Evolutionary conservation across 2,113 vertebrate genomes (phyloP), one percentile per base, ranked within the genome.

Genomic region (Strix aluco): DNA sequence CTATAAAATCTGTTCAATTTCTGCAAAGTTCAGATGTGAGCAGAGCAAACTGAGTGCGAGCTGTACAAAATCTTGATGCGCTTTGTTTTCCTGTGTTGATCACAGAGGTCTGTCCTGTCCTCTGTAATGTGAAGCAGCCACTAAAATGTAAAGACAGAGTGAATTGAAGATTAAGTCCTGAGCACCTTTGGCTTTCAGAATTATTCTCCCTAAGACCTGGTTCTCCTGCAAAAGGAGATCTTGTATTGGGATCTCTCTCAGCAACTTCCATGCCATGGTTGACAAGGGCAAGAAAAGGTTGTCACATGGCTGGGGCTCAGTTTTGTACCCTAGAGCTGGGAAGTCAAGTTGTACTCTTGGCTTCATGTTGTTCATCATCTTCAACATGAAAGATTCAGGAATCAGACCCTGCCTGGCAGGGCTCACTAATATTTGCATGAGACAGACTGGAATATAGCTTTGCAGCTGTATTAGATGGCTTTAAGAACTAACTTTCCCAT

Each of bases 221-320:
- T 61, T 67, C 55, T 57, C 21, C 34, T 80, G 66, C 19, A 71
- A 73, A 82, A 51, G 46, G 49, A 44, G 10, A 19, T 29, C 26
- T 59, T 79, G 62, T 38, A 51, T 40, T 55, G 32, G 32, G 20
- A 51, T 61, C 21, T 42, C 29, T 32, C 54, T 83, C 36, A 30
- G 38, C 15, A 65, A 21, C n/a, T 65, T 87, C n/a, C 46, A 52
- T 14, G 30, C 46, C 30, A 34, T 16, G 23, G 40, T 44, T 69
- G 63, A 47, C 20, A 78, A 88, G 67, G 54, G 34, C 42, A 79
- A 77, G 23, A 9, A n/a, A 58, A 63, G 40, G 19, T 75, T 72
- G 36, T 75, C 6, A 8, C 0, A 2, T 36, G 34, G 19, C 59
- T 51, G 29, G 29, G 44, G 19, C 15, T 47, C 1, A 0, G 38